phyloP scores from a whole-genome alignment of 35 echinoderm and acorn worm genomes.

The Hemicentrotus pulcherrimus region DNA sequence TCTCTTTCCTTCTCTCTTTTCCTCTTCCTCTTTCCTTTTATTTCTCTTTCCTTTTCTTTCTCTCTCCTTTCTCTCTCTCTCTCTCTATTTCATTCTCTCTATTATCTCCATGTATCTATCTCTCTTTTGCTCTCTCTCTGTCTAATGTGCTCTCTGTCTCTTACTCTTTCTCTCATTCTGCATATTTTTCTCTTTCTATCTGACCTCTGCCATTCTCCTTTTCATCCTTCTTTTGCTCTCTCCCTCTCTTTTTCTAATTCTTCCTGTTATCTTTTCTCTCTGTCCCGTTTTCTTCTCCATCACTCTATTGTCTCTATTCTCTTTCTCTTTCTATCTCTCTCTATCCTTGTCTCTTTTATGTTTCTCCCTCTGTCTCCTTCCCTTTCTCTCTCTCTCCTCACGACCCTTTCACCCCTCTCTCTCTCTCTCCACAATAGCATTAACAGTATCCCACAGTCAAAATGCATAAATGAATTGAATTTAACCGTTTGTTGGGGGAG shows the following conservation, averaged over 20 bases:
- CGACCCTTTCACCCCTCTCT: not conserved
- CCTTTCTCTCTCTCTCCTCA: not conserved
- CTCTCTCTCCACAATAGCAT: not conserved
- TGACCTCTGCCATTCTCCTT: not conserved
- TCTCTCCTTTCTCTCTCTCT: too few relatives aligned
- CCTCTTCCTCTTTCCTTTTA: too few relatives aligned
- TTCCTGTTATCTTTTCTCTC: not conserved
- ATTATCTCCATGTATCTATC: too few relatives aligned
- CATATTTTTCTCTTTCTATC: not conserved
- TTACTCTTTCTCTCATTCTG: not conserved
- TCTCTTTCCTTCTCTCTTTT: too few relatives aligned
- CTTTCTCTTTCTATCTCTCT: not conserved
- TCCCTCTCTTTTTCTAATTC: not conserved
- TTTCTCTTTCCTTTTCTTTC: too few relatives aligned
- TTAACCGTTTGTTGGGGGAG: conserved; percentile 29
- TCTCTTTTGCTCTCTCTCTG: too few relatives aligned
- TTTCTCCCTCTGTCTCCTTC: not conserved
- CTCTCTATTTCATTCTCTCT: too few relatives aligned
- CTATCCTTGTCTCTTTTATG: not conserved
- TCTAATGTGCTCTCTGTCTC: too few relatives aligned
- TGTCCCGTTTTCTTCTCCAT: too few relatives aligned
- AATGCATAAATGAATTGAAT: conserved; percentile 44
- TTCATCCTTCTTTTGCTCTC: not conserved
- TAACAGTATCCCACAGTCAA: conserved; percentile 22
- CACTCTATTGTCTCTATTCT: too few relatives aligned